Conservation (phyloP, 2,797 vertebrate species). For the Simalia tracyae region DNA sequence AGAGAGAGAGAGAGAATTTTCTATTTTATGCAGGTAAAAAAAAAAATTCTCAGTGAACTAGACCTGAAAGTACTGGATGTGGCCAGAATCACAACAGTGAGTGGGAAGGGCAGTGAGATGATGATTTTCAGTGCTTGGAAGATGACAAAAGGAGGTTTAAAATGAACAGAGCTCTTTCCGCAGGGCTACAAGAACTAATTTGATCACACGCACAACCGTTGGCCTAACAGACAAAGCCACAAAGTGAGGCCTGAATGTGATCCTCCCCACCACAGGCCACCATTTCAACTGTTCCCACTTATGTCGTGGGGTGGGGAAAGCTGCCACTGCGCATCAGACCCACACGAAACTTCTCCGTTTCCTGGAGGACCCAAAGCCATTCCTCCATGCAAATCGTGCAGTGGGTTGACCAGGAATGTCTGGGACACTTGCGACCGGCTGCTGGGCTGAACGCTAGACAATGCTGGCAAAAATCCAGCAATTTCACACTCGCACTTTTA, state of each 20-base stretch:
- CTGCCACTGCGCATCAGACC: not conserved
- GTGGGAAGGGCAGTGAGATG: no score
- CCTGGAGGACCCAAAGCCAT: not conserved
- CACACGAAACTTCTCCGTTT: no score
- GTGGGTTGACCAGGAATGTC: not conserved
- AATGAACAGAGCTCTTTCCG: not conserved
- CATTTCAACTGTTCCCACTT: not conserved
- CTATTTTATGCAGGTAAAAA: no score
- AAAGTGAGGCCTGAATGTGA: not conserved
- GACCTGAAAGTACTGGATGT: not conserved
- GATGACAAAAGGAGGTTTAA: no score
- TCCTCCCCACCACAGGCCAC: no score
- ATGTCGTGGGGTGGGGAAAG: not conserved
- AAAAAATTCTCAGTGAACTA: no score
- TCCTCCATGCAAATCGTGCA: not conserved
- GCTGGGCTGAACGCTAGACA: not conserved
- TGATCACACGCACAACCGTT: not conserved
- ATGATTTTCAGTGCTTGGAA: no score
- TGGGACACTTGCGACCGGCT: not conserved
- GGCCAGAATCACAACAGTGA: not conserved
- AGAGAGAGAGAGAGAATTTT: no score
- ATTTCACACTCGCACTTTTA: not conserved
- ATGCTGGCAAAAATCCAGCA: not conserved
- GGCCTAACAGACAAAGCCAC: not conserved
- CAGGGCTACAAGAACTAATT: not conserved